These are phyloP conservation scores for Holcopasites calliopsidis DNA, from an alignment of 1,140 invertebrate genomes.

Conservation along the genomic window DNA sequence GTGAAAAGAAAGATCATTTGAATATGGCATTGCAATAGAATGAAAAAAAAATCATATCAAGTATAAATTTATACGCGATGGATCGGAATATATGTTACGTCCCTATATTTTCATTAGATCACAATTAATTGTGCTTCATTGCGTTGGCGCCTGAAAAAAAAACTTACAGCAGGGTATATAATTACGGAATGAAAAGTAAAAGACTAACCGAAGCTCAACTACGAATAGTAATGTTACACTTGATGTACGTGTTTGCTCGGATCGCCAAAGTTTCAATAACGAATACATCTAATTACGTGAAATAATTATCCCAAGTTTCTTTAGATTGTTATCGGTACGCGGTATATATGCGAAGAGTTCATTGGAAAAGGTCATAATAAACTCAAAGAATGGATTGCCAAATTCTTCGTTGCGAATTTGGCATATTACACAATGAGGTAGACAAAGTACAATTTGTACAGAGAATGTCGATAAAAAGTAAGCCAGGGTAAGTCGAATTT, in stretches of 20 bases:
- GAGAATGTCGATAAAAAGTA: conserved; percentile 21
- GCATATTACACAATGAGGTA: conserved; percentile 40
- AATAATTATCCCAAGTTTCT: conserved; percentile 34
- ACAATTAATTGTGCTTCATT: conserved; percentile 55
- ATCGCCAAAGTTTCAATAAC: conserved; percentile 55
- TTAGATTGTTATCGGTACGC: conserved; percentile 62
- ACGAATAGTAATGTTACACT: conserved; percentile 55
- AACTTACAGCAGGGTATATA: conserved; percentile 54
- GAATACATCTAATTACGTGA: conserved; percentile 30
- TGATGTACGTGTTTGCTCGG: conserved; percentile 44
- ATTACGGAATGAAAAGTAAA: conserved; percentile 49
- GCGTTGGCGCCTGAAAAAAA: conserved; percentile 50
- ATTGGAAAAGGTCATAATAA: too few relatives aligned
- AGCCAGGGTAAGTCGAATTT: conserved; percentile 23
- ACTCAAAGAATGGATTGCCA: too few relatives aligned
- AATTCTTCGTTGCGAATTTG: conserved; percentile 40
- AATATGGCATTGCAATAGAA: conserved; percentile 58
- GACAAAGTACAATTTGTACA: conserved; percentile 49
- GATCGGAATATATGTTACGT: conserved; percentile 64
- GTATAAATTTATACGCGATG: conserved; percentile 68
- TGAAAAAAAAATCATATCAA: conserved; percentile 70
- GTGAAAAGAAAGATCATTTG: conserved; percentile 42
- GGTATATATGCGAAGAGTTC: too few relatives aligned
- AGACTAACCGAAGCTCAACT: conserved; percentile 63
- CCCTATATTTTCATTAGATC: conserved; percentile 66